Percentiles rank a stretch among this genome's conserved stretches.
Evolutionary conservation across 2,113 vertebrate genomes (phyloP).

Genomic region (Mesitornis unicolor): DNA sequence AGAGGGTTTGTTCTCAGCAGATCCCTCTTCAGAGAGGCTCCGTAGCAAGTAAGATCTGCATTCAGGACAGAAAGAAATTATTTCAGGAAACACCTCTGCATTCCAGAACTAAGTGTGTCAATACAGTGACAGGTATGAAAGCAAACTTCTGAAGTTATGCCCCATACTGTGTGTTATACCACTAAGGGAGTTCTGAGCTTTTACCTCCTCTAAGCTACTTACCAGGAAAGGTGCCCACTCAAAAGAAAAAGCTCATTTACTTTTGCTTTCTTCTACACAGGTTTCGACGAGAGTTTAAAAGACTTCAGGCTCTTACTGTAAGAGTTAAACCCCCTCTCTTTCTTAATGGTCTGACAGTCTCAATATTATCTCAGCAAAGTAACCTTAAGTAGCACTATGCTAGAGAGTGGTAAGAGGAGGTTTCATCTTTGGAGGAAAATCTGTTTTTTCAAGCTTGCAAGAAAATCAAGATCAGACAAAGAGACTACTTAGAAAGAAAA

Average conservation of each 20-base stretch:
- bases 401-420: background rate
- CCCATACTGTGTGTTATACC: background rate
- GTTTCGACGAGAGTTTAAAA: background rate
- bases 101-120: background rate
- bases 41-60: conserved; percentile 90
- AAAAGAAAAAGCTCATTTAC: background rate
- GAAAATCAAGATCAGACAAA: background rate
- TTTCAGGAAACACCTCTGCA: background rate
- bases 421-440: background rate
- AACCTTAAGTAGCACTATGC: background rate
- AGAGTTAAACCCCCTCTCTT: background rate
- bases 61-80: background rate
- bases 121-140: background rate
- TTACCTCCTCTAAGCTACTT: background rate
- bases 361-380: background rate
- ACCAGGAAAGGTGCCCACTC: background rate
- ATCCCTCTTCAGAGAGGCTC: conserved; percentile 89
- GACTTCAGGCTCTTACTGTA: background rate
- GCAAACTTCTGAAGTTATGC: background rate
- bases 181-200: background rate
- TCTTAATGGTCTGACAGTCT: background rate
- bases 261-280: background rate
- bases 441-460: background rate
- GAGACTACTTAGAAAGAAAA: background rate
- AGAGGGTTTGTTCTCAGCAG: conserved; percentile 78